Evolutionary conservation across 2,888 invertebrate species (phyloP).

Genomic region (Cataglyphis altisquamis): DNA sequence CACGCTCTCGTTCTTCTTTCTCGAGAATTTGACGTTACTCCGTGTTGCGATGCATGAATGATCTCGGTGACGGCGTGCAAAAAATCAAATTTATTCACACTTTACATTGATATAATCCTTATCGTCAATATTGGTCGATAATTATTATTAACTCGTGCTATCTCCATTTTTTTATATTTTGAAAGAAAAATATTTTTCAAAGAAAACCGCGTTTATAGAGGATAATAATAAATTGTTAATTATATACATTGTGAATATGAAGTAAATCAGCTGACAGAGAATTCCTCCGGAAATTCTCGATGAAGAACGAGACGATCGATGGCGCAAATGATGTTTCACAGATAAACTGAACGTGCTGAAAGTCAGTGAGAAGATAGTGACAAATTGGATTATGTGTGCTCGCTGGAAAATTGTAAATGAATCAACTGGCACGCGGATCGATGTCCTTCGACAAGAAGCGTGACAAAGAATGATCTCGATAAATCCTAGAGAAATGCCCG

Average conservation of each 20-base stretch:
- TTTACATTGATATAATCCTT: neutral
- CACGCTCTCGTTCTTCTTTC: constrained; percentile 44
- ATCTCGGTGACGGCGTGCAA: neutral
- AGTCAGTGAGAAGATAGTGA: constrained; percentile 29
- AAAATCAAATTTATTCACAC: neutral
- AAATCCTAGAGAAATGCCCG: neutral
- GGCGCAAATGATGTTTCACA: constrained; percentile 21
- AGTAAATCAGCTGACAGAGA: neutral
- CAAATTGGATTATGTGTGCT: constrained; percentile 36
- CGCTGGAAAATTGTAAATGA: constrained; percentile 11
- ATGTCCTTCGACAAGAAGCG: neutral
- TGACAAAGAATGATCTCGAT: constrained; percentile 2
- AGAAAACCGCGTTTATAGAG: neutral
- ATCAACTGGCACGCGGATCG: neutral
- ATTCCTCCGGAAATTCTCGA: neutral
- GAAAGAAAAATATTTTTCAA: neutral
- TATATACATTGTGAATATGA: neutral
- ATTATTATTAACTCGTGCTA: neutral
- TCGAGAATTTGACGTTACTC: constrained; percentile 5
- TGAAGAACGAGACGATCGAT: constrained; percentile 1
- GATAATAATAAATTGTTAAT: neutral
- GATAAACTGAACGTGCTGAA: constrained; percentile 24
- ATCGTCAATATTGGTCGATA: neutral
- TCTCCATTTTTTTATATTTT: neutral
- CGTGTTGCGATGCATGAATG: neutral